Evolutionary conservation across 2,888 invertebrate species (phyloP).

Genomic region (Drosophila limbata): DNA sequence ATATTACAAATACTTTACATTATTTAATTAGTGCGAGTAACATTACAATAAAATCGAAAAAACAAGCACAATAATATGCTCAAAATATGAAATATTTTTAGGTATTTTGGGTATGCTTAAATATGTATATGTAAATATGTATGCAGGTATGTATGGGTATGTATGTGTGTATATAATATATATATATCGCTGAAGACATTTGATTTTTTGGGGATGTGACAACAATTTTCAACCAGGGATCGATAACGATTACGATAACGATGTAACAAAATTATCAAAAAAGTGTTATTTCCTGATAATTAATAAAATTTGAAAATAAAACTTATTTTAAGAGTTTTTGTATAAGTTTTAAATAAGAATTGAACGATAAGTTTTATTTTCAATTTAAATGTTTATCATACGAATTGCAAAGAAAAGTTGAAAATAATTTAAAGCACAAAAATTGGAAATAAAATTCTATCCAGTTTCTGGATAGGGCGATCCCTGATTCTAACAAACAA

Average conservation of each 20-base stretch:
- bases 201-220: constrained; percentile 31
- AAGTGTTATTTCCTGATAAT: too few relatives aligned
- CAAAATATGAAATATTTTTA: constrained; percentile 53
- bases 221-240: constrained; percentile 42
- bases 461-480: too few relatives aligned
- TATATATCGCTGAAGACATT: constrained; percentile 33
- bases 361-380: too few relatives aligned
- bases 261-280: too few relatives aligned
- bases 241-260: too few relatives aligned
- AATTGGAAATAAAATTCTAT: too few relatives aligned
- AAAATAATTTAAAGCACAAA: too few relatives aligned
- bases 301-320: too few relatives aligned
- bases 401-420: too few relatives aligned
- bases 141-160: constrained; percentile 26
- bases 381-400: too few relatives aligned
- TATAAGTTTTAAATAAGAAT: too few relatives aligned
- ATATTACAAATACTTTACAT: constrained; percentile 65
- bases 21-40: constrained; percentile 78
- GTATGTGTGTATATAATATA: constrained; percentile 29
- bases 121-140: constrained; percentile 21
- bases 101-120: constrained; percentile 38
- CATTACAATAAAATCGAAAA: constrained; percentile 75
- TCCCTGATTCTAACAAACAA: neutral
- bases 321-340: too few relatives aligned
- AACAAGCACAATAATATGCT: constrained; percentile 69